phyloP scores from a whole-genome alignment of 2,113 vertebrate genomes.

The Pelecanus crispus region DNA sequence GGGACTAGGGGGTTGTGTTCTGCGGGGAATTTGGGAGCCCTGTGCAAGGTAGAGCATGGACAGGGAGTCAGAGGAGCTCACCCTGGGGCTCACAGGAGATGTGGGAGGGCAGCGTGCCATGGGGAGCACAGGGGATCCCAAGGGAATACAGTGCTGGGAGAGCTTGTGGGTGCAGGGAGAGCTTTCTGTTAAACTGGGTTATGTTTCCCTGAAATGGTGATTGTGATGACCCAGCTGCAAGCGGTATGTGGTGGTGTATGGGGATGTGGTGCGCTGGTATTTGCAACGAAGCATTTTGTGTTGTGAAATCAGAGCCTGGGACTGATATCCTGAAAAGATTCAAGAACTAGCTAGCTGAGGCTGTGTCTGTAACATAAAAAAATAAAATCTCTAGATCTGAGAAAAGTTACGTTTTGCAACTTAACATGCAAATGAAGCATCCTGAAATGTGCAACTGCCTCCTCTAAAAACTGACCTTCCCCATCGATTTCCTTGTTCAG shows the following conservation, averaged over 20 bases:
- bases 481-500: rapidly evolving
- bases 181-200: neutral
- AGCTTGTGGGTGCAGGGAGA: neutral
- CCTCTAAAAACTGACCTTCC: neutral
- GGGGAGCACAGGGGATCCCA: neutral
- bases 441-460: neutral
- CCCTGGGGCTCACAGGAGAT: neutral
- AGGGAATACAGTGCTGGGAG: neutral
- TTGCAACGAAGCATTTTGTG: neutral
- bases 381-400: neutral
- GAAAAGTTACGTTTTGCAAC: neutral
- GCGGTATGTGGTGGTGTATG: too few species aligned
- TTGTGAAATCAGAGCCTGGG: neutral
- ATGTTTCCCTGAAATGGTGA: rapidly evolving
- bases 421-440: rapidly evolving
- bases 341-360: neutral
- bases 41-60: neutral
- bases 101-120: neutral
- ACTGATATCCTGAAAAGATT: neutral
- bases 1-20: rapidly evolving
- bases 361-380: neutral
- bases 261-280: neutral
- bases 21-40: neutral
- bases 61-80: neutral
- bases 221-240: neutral